Conservation (phyloP, 2,113 vertebrate species). For the Cygnus atratus region DNA sequence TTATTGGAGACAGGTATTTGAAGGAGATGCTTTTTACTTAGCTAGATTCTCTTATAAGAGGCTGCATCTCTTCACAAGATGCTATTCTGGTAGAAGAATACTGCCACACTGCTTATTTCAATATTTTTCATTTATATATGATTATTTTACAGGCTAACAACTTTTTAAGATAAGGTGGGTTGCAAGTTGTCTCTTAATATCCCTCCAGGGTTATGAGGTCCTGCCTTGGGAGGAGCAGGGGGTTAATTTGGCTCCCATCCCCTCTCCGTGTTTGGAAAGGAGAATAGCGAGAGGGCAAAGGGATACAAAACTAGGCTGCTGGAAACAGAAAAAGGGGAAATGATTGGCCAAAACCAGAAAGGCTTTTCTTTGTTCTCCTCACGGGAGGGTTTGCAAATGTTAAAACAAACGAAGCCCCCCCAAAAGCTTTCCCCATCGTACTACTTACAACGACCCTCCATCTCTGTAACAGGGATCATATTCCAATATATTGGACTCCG, state of each 20-base stretch:
- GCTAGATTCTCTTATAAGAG: neutral
- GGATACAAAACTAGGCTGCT: neutral
- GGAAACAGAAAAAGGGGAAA: neutral
- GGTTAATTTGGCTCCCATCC: slow-evolving; percentile 10
- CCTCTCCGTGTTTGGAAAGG: neutral
- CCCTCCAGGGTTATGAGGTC: neutral
- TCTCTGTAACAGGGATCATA: neutral
- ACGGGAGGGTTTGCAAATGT: neutral
- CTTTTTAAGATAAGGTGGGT: neutral
- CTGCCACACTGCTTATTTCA: neutral
- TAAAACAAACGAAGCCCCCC: neutral
- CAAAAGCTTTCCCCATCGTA: fast-evolving
- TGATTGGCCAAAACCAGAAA: neutral
- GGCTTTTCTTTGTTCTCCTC: neutral
- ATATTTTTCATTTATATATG: neutral
- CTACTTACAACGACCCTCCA: neutral
- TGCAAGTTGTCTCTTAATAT: neutral
- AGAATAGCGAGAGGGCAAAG: neutral
- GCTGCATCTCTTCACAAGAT: neutral
- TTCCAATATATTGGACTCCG: neutral
- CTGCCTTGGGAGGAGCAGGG: neutral
- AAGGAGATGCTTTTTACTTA: neutral
- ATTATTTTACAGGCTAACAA: neutral
- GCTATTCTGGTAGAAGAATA: neutral
- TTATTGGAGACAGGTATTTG: slow-evolving; percentile 32